Conservation (phyloP, 2,113 vertebrate species). For the Zosterops borbonicus region DNA sequence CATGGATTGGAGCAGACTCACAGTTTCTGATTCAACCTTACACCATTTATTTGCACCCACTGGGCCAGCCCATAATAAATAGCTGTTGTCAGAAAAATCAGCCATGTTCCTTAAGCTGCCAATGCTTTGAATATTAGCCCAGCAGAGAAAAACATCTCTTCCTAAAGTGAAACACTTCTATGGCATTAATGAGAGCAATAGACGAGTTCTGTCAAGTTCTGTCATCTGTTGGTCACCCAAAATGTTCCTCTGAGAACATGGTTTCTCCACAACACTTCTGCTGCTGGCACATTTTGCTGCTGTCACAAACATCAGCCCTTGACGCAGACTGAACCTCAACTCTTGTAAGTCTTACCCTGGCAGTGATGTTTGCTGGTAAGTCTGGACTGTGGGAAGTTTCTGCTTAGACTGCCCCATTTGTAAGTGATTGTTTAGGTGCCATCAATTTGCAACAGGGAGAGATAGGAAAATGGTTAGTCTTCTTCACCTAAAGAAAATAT, state of each 20-base stretch:
- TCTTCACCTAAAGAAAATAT: neutral
- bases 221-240: neutral
- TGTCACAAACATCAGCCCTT: neutral
- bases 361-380: neutral
- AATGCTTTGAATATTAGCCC: neutral
- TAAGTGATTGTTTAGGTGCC: neutral
- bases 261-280: neutral
- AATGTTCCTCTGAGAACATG: neutral
- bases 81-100: neutral
- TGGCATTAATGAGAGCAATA: neutral
- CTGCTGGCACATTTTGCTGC: neutral
- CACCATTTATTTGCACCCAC: neutral
- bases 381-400: neutral
- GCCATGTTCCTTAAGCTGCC: neutral
- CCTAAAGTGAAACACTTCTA: neutral
- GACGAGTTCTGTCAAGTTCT: neutral
- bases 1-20: neutral
- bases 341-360: neutral
- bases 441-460: neutral
- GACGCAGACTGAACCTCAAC: neutral
- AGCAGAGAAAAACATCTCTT: neutral
- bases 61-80: neutral
- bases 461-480: neutral
- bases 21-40: neutral
- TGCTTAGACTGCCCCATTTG: neutral